Conservation (phyloP, 2,797 vertebrate species). For the Eulemur albifrons region DNA sequence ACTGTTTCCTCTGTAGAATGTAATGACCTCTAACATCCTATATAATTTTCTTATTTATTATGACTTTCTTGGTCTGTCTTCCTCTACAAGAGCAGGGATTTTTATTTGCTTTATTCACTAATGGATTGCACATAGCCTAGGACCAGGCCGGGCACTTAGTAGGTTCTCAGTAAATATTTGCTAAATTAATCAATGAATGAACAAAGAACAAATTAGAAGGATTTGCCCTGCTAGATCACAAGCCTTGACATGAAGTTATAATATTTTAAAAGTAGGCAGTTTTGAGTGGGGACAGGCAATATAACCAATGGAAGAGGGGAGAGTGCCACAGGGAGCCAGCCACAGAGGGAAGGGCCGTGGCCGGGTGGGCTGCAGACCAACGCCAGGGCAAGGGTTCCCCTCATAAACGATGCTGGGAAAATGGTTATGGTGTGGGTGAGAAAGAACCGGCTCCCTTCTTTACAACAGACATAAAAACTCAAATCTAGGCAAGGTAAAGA, state of each 20-base stretch:
- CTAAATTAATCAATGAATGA: neutral
- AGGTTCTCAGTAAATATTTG: neutral
- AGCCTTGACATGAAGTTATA: too few relatives aligned
- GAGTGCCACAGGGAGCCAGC: neutral
- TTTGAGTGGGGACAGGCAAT: neutral
- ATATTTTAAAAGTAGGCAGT: neutral
- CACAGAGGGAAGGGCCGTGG: accelerated
- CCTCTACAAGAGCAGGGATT: neutral
- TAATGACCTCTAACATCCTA: neutral
- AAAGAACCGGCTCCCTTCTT: neutral
- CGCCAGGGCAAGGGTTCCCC: accelerated
- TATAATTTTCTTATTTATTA: neutral
- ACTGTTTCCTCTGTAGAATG: accelerated
- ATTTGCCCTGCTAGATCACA: too few relatives aligned
- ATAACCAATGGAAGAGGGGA: neutral
- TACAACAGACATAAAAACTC: neutral
- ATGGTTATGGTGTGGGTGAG: accelerated
- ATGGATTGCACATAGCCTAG: neutral
- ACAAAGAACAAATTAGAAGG: neutral
- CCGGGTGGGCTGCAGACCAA: accelerated
- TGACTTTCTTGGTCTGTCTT: neutral
- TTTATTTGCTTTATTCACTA: neutral
- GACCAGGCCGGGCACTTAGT: neutral
- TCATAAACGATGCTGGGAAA: neutral
- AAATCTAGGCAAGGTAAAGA: neutral